phyloP scores from a whole-genome alignment of 1,140 invertebrate genomes.

The Panulirus ornatus region DNA sequence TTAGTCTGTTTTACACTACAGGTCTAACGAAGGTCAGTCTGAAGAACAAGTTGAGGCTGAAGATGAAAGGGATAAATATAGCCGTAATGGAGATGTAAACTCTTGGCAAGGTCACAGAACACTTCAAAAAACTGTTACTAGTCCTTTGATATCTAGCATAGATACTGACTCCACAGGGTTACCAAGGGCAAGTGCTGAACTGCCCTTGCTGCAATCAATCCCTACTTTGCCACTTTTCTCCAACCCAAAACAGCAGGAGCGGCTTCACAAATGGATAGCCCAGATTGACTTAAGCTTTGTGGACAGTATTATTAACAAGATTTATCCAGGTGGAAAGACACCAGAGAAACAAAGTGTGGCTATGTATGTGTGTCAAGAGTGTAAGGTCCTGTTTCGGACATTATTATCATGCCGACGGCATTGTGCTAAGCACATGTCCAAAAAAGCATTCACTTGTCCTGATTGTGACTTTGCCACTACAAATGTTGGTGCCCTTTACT shows the following conservation, averaged over 20 bases:
- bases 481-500: slow-evolving; percentile 32
- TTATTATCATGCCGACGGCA: slow-evolving; percentile 12
- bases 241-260: slow-evolving; percentile 26
- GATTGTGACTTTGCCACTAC: slow-evolving; percentile 49
- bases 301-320: slow-evolving; percentile 29
- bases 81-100: background rate
- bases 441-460: slow-evolving; percentile 34
- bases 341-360: background rate
- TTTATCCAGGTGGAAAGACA: background rate
- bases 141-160: background rate
- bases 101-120: background rate
- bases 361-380: slow-evolving; percentile 34
- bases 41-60: background rate
- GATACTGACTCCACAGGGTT: background rate
- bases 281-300: slow-evolving; percentile 49
- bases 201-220: background rate
- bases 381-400: slow-evolving; percentile 33
- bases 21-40: background rate
- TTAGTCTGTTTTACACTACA: background rate
- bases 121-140: too few species aligned
- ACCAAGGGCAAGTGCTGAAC: background rate
- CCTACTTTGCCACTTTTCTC: slow-evolving; percentile 24
- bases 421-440: slow-evolving; percentile 41
- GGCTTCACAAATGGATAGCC: slow-evolving; percentile 45
- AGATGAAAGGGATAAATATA: background rate